A percentile compares a stretch with the other conserved stretches of the same genome.
Evolutionary conservation across 1,140 invertebrate species (phyloP).

Genomic region (Ladona fulva): DNA sequence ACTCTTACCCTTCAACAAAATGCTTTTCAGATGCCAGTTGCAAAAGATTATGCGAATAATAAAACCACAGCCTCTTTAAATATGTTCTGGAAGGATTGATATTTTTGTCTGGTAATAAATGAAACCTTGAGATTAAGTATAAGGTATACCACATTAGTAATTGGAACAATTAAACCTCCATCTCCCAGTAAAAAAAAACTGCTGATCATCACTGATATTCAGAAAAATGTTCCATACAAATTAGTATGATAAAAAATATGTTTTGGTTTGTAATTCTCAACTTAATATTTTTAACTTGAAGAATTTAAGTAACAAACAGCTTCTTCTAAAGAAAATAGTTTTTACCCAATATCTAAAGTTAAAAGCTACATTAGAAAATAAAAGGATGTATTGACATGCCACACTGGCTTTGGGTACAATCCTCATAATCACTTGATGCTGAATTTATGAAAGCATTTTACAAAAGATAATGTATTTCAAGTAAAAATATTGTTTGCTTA

Average conservation of each 20-base stretch:
- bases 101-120: neutral
- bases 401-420: neutral
- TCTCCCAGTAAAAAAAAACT: no score
- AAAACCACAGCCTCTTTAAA: neutral
- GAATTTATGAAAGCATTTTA: neutral
- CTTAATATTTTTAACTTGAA: neutral
- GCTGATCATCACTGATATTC: no score
- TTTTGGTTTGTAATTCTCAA: neutral
- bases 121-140: no score
- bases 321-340: neutral
- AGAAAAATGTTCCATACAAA: no score
- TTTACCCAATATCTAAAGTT: neutral
- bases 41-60: neutral
- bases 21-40: no score
- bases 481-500: neutral
- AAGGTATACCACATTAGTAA: no score
- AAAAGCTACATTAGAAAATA: neutral
- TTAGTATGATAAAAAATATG: no score
- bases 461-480: neutral
- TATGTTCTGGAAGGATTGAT: neutral
- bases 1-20: no score
- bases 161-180: no score
- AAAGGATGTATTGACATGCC: neutral
- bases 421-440: neutral
- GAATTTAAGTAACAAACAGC: neutral